phyloP scores from a whole-genome alignment of 2,888 invertebrate species.

The Tetheella fluctuosa region DNA sequence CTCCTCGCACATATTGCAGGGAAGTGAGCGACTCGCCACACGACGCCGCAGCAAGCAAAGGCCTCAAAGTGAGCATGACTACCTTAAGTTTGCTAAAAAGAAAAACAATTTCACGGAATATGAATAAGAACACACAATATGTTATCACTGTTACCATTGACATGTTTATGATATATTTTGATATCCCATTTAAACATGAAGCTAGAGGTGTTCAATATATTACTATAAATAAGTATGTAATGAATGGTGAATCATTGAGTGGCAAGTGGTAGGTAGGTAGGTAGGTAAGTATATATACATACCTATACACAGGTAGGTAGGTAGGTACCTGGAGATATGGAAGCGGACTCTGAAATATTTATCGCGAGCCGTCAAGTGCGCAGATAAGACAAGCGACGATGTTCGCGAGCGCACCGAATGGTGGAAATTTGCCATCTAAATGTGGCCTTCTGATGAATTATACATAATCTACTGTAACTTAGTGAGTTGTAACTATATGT shows the following conservation, averaged over 20 bases:
- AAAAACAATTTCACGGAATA: too few species aligned
- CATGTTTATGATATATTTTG: too few species aligned
- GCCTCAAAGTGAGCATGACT: too few species aligned
- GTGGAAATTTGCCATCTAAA: background rate
- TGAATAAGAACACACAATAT: too few species aligned
- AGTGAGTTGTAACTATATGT: too few species aligned
- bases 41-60: too few species aligned
- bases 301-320: background rate
- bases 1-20: too few species aligned
- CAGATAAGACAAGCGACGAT: slow-evolving; percentile 15
- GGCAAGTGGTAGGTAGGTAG: slow-evolving; percentile 1
- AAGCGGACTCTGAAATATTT: slow-evolving; percentile 3
- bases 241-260: slow-evolving; percentile 3
- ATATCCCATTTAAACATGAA: too few species aligned
- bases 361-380: slow-evolving; percentile 17
- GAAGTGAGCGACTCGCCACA: too few species aligned
- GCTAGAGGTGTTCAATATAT: slow-evolving; percentile 1
- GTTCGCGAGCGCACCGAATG: background rate
- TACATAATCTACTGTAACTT: too few species aligned
- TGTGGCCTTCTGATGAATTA: background rate
- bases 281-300: background rate
- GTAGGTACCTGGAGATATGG: background rate
- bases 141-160: too few species aligned
- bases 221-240: background rate
- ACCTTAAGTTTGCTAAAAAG: too few species aligned